These are phyloP conservation scores for Cheilosia soror DNA, from an alignment of 2,888 invertebrate genomes.

Conservation along the genomic window DNA sequence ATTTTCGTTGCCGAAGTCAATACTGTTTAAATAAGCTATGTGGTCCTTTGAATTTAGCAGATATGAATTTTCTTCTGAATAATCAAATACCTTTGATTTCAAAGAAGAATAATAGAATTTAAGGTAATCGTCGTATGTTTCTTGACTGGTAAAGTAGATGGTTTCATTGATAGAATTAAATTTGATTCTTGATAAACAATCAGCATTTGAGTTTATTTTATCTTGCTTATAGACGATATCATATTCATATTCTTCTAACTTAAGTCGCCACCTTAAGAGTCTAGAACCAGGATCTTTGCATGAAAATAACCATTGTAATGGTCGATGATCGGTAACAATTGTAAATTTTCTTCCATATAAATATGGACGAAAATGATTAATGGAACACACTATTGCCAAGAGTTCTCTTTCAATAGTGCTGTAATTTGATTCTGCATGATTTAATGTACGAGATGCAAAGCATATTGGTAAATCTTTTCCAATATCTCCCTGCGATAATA, in stretches of 20 bases:
- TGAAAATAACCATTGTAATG: conserved; percentile 1
- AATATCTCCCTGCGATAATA: not conserved
- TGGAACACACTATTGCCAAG: not conserved
- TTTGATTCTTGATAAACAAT: too few relatives aligned
- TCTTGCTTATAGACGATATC: not conserved
- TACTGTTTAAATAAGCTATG: conserved; percentile 9
- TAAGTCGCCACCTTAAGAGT: not conserved
- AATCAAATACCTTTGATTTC: not conserved
- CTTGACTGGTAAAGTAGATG: too few relatives aligned
- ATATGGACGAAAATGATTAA: not conserved
- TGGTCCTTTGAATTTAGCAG: conserved; percentile 1
- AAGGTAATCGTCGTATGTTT: too few relatives aligned
- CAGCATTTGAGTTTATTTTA: not conserved
- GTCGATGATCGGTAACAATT: not conserved
- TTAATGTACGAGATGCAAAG: conserved; percentile 6
- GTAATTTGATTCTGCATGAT: conserved; percentile 2
- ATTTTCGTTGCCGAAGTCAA: not conserved
- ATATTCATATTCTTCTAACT: not conserved
- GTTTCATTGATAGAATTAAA: too few relatives aligned
- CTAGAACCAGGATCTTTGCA: conserved; percentile 6
- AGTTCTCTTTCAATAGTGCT: not conserved
- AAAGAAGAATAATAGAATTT: too few relatives aligned
- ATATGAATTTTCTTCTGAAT: not conserved
- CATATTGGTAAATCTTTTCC: conserved; percentile 6
- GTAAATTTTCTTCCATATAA: conserved; percentile 3